Evolutionary conservation across 1,140 invertebrate genomes (phyloP).

Genomic region (Eupristina koningsbergeri): DNA sequence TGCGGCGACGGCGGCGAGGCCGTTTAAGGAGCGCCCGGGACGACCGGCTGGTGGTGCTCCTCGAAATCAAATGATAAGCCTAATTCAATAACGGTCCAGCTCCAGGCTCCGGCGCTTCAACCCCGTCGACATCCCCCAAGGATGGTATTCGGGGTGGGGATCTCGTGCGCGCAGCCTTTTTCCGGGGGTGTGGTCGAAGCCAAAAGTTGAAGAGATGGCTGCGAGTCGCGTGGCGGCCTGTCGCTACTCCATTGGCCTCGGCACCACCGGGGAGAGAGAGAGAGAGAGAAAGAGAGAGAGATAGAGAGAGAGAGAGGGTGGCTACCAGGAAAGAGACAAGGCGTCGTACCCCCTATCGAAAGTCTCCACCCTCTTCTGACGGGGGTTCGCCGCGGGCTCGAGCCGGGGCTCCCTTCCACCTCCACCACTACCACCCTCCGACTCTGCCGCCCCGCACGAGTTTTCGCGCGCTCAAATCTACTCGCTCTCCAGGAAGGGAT

Average conservation of each 20-base stretch:
- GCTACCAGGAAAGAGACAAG: not conserved
- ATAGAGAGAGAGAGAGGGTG: not conserved
- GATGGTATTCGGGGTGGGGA: not conserved
- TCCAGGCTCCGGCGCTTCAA: not conserved
- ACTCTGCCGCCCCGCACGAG: not conserved
- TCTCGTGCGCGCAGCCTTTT: conserved; percentile 15
- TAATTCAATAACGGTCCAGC: conserved; percentile 79
- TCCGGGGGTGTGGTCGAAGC: conserved; percentile 36
- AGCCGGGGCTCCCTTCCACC: not conserved
- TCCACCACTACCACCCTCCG: not conserved
- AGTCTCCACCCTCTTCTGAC: conserved; percentile 43
- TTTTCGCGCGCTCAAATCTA: not conserved
- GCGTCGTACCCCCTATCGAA: not conserved
- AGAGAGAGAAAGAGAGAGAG: not conserved
- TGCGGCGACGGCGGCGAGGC: conserved; percentile 8
- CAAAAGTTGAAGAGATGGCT: not conserved
- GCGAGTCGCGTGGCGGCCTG: not conserved
- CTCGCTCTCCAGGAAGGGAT: not conserved
- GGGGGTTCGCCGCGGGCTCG: conserved; percentile 42
- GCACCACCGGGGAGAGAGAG: not conserved
- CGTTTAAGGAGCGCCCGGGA: conserved; percentile 64
- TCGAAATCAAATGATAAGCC: conserved; percentile 84
- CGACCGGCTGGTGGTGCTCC: conserved; percentile 76
- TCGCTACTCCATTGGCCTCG: not conserved
- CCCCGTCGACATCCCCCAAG: not conserved